Evolutionary conservation across 2,888 invertebrate species (phyloP).

Genomic region (Oeneis ivallda): DNA sequence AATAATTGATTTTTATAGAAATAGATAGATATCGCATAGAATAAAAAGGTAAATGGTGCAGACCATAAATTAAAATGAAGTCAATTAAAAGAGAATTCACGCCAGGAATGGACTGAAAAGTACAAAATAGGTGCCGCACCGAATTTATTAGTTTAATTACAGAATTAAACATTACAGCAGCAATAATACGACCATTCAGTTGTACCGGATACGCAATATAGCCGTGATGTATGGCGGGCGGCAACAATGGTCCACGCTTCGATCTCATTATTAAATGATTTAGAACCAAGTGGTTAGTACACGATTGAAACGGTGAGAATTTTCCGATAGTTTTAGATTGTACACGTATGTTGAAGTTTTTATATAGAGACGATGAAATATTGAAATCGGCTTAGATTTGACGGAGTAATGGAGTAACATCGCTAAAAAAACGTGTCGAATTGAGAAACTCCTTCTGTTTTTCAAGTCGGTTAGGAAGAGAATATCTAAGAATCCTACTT

Average conservation of each 20-base stretch:
- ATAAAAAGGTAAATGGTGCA: background rate
- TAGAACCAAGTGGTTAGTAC: conserved; percentile 32
- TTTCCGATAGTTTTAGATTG: no score
- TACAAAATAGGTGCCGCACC: background rate
- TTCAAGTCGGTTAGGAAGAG: no score
- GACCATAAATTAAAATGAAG: background rate
- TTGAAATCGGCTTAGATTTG: no score
- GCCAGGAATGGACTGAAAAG: background rate
- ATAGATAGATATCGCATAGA: no score
- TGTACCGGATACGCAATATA: conserved; percentile 31
- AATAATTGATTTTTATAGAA: no score
- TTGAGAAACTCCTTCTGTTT: no score
- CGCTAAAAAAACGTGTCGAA: no score
- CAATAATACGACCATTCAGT: conserved; percentile 14
- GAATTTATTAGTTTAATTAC: conserved; percentile 12
- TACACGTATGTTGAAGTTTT: no score
- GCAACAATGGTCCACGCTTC: conserved; percentile 32
- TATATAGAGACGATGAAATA: no score
- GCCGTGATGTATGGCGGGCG: conserved; percentile 14
- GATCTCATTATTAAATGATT: conserved; percentile 47
- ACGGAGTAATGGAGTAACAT: no score
- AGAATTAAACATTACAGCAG: conserved; percentile 11
- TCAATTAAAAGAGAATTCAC: background rate
- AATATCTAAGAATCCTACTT: no score
- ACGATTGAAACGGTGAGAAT: background rate